Base-by-base conservation (phyloP, 2,888 invertebrate species). In the Eupithecia vulgata region DNA sequence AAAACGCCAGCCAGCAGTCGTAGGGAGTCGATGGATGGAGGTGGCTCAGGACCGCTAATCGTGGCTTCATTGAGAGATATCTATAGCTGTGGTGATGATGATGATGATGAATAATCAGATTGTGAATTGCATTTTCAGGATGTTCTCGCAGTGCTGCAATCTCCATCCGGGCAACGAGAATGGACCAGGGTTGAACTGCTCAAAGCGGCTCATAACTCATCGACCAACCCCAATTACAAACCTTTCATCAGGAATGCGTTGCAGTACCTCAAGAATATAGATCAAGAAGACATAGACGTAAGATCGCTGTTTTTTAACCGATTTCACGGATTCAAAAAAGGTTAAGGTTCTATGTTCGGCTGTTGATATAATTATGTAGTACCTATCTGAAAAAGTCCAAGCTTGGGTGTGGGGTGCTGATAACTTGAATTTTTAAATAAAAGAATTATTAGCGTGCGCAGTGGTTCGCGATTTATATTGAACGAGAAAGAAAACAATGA, bases 151-250 rank as follows among this genome's bases (percentile, higher is more conserved):
- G 21, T 57, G 57, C 21, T 78, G 37, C 21, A 67, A 25, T 80
- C 80, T 1, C 80, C 80, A 17, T 72, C 68, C 30, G 80, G 80
- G 5, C 57, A 48, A 1, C 71, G 59, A 10, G 70, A 61, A 30
- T 80, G 80, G 80, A 80, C 77, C 0, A 52, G 21, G 12, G 67
- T 45, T 1, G 74, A 80, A 40, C 40, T 80, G 37, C 48, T 65
- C 52, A 69, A 57, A 13, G 76, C 71, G 4, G 30, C 74, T 0
- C 40, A 68, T 2, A 69, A 78, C 57, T 25, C 59, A 0, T 57
- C 57, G 13, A 25, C 70, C 3, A 68, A 64, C 64, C 25, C 68
- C 0, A 42, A 42, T 5, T 66, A 75, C 30, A 48, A 61, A 30
- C 73, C 80, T 5, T 80, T 65, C 59, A 74, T 75, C 21, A 12